Conservation (phyloP, 2,888 invertebrate species). For the Drosophila flavopinicola region DNA sequence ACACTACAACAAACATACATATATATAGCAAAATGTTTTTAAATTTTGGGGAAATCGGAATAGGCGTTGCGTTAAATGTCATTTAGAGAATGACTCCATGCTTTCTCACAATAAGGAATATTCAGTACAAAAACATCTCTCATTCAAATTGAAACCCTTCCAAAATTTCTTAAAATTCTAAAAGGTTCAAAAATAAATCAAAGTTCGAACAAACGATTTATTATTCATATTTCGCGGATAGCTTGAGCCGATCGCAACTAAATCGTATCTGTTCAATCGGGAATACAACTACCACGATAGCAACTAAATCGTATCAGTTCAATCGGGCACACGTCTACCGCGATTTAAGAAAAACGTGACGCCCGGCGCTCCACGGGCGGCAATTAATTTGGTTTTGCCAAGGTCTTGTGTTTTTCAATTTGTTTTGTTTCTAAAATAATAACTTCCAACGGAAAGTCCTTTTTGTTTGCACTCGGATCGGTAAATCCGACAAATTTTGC, state of each 20-base stretch:
- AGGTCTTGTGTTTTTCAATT: constrained; percentile 55
- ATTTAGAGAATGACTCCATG: constrained; percentile 8
- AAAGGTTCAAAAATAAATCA: constrained; percentile 76
- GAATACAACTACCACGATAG: constrained; percentile 50
- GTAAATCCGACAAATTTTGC: constrained; percentile 39
- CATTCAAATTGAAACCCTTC: constrained; percentile 69
- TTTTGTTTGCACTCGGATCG: constrained; percentile 33
- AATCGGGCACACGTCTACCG: constrained; percentile 48
- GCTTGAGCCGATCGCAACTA: constrained; percentile 52
- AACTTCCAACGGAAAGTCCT: constrained; percentile 31
- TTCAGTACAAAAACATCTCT: constrained; percentile 71
- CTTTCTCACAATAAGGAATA: constrained; percentile 3
- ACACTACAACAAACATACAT: constrained; percentile 5
- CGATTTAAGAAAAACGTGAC: constrained; percentile 51
- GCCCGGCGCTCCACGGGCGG: constrained; percentile 64
- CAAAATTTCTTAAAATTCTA: constrained; percentile 77
- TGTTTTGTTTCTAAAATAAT: constrained; percentile 42
- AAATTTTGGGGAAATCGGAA: background rate
- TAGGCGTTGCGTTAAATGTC: constrained; percentile 19
- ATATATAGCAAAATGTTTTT: background rate
- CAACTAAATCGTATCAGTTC: constrained; percentile 46
- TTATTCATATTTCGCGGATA: constrained; percentile 69
- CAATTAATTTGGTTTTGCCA: constrained; percentile 61
- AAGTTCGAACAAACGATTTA: constrained; percentile 70
- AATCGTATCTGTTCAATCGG: constrained; percentile 45